Evolutionary conservation across 2,113 vertebrate species (phyloP).

Genomic region (Chaenogobius annularis): DNA sequence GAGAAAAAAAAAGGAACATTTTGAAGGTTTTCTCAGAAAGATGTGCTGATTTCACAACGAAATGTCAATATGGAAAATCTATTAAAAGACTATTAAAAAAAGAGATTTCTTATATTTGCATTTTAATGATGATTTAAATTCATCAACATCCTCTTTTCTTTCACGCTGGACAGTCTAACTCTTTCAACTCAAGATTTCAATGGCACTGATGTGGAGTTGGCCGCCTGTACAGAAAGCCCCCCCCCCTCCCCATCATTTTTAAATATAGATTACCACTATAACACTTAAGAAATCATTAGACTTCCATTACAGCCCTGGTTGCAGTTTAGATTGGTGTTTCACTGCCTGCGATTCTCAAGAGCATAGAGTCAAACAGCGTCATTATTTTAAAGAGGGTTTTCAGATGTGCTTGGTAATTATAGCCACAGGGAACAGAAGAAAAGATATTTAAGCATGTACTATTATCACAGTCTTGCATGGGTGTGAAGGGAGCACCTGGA

Average conservation of each 20-base stretch:
- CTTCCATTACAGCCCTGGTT: conserved; percentile 11
- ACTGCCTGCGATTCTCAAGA: conserved; percentile 9
- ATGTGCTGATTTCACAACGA: too few relatives aligned
- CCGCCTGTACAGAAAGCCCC: neutral
- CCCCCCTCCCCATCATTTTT: neutral
- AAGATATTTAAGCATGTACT: too few relatives aligned
- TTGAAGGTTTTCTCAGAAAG: too few relatives aligned
- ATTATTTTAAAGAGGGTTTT: conserved; percentile 25
- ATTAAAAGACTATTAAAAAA: too few relatives aligned
- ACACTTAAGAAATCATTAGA: conserved; percentile 25
- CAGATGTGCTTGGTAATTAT: neutral
- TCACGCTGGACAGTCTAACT: too few relatives aligned
- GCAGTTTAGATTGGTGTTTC: neutral
- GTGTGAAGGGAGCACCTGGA: neutral
- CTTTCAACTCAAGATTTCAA: too few relatives aligned
- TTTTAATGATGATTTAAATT: too few relatives aligned
- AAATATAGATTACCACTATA: conserved; percentile 18
- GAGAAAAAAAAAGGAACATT: too few relatives aligned
- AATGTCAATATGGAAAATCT: too few relatives aligned
- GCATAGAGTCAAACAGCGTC: neutral
- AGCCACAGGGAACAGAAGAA: neutral
- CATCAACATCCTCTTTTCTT: too few relatives aligned
- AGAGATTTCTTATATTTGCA: too few relatives aligned
- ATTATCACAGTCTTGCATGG: neutral
- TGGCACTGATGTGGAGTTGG: too few relatives aligned